Conservation (phyloP, 2,113 vertebrate species). For the Pangasianodon hypophthalmus region DNA sequence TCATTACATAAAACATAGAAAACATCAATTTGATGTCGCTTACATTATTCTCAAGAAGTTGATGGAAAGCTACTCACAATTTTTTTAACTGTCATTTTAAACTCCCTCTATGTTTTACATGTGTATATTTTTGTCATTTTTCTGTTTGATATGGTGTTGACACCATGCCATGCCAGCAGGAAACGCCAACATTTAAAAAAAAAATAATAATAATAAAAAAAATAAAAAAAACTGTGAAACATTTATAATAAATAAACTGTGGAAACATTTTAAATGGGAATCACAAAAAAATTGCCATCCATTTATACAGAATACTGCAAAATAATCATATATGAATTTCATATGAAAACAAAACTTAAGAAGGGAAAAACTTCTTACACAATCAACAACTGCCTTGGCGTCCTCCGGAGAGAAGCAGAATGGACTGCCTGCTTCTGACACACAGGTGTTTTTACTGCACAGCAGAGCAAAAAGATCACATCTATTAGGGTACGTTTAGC, state of each 20-base stretch:
- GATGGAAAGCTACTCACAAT: background rate
- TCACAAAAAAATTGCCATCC: background rate
- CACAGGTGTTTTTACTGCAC: slow-evolving; percentile 73
- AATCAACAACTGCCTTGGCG: slow-evolving; percentile 65
- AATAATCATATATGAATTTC: slow-evolving; percentile 53
- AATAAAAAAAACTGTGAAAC: too few species aligned
- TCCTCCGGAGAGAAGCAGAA: slow-evolving; percentile 69
- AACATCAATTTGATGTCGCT: background rate
- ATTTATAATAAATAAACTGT: background rate
- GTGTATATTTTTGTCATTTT: too few species aligned
- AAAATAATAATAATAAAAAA: background rate
- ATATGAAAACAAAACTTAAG: background rate
- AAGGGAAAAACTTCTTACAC: slow-evolving; percentile 58
- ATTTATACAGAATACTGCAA: background rate
- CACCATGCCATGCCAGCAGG: background rate
- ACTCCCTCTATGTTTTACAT: background rate
- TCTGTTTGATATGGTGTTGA: background rate
- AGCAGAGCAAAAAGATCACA: slow-evolving; percentile 1
- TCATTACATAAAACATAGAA: background rate
- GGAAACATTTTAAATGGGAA: background rate
- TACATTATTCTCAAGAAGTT: background rate
- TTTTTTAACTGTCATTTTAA: background rate
- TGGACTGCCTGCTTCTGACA: slow-evolving; percentile 64
- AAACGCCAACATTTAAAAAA: background rate
- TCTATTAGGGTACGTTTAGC: background rate